Percentiles rank a stretch among this genome's conserved stretches.
These are phyloP conservation scores for Cromileptes altivelis DNA, from an alignment of 2,113 vertebrate species.

Conservation along the genomic window DNA sequence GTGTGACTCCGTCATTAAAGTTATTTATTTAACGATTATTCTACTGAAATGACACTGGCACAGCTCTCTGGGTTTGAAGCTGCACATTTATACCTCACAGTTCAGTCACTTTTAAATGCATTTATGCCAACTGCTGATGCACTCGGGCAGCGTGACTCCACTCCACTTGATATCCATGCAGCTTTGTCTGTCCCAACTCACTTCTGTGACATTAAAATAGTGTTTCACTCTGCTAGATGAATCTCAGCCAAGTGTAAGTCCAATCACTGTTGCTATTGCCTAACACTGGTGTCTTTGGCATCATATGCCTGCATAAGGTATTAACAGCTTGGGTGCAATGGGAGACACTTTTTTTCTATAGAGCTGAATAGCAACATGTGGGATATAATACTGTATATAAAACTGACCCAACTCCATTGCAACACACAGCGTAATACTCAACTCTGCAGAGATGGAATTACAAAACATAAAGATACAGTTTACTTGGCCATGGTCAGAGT, in stretches of 20 bases:
- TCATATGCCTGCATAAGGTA: background rate
- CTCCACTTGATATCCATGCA: conserved; percentile 19
- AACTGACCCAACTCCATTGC: conserved; percentile 38
- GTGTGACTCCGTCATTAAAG: conserved; percentile 24
- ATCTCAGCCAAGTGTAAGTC: conserved; percentile 39
- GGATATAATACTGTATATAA: conserved; percentile 28
- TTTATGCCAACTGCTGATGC: conserved; percentile 29
- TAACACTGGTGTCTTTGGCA: conserved; percentile 45
- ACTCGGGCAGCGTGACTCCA: conserved; percentile 5
- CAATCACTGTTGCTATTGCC: conserved; percentile 31
- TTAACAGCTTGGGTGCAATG: conserved; percentile 1
- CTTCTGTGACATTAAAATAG: conserved; percentile 14
- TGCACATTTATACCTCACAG: conserved; percentile 19
- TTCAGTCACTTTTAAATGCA: conserved; percentile 11
- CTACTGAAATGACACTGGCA: conserved; percentile 13
- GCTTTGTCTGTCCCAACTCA: conserved; percentile 27
- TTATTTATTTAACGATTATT: conserved; percentile 48
- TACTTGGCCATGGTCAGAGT: conserved; percentile 9
- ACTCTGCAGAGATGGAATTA: conserved; percentile 33
- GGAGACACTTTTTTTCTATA: conserved; percentile 29
- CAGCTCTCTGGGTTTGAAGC: background rate
- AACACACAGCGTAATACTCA: conserved; percentile 23
- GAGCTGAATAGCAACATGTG: conserved; percentile 29
- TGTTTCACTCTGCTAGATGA: conserved; percentile 22
- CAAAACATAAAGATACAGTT: conserved; percentile 24